Percentiles rank a stretch among this genome's conserved stretches.
Conservation (phyloP, 2,888 invertebrate genomes). For the Creontiades dilutus region DNA sequence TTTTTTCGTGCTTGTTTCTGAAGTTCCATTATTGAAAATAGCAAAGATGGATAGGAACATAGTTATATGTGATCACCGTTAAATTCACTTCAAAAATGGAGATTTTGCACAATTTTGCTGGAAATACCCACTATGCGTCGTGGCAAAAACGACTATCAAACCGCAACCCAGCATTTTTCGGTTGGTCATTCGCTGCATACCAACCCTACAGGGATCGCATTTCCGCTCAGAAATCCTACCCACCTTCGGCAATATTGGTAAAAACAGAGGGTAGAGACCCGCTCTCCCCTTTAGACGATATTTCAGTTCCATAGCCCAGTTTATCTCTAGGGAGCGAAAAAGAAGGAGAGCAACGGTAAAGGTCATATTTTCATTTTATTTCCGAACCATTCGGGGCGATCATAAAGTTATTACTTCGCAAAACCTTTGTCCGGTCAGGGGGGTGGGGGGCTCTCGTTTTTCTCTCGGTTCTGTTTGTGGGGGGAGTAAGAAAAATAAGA, state of each 20-base stretch:
- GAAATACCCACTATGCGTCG: no score
- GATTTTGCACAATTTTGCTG: no score
- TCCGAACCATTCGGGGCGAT: constrained; percentile 70
- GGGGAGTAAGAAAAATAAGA: not conserved
- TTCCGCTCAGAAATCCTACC: not conserved
- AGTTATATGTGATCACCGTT: no score
- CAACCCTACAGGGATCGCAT: not conserved
- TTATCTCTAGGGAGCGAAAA: constrained; percentile 47
- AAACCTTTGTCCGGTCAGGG: constrained; percentile 56
- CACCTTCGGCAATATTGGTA: constrained; percentile 38
- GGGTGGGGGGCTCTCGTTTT: not conserved
- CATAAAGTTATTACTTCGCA: constrained; percentile 71
- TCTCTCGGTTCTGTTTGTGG: not conserved
- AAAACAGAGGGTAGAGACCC: constrained; percentile 9
- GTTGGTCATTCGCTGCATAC: not conserved
- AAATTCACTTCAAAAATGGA: no score
- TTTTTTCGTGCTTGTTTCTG: no score
- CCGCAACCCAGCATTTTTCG: no score
- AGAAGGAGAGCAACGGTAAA: not conserved
- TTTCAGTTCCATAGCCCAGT: constrained; percentile 21
- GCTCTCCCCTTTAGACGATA: constrained; percentile 29
- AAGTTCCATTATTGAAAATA: no score
- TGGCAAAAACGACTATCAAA: no score
- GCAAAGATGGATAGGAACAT: no score
- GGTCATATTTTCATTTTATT: constrained; percentile 72